Evolutionary conservation across 2,888 invertebrate genomes (phyloP), one percentile per base, ranked within the genome.

Genomic region (Lasiommata megera): DNA sequence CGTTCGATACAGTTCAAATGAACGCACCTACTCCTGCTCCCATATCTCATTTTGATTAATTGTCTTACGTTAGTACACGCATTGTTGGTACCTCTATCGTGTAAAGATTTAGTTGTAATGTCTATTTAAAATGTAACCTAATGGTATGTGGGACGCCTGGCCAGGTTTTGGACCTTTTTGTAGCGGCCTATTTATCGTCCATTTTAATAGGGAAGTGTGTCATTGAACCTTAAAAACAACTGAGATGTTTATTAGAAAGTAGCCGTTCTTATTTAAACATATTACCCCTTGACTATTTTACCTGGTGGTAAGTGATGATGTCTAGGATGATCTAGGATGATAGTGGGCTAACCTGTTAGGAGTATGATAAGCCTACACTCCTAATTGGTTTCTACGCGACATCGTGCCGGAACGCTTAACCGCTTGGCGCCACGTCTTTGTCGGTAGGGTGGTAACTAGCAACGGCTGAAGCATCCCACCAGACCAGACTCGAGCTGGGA

Each of bases 11-110:
- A 63, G 63, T 67, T 69, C 67, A 71, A 70, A 69, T 70, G 84
- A 77, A 86, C 79, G 83, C 83, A 84, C 81, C 84, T 80, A 84
- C 81, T 79, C 79, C 71, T 76, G 77, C 78, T 71, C 72, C 83
- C 74, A 85, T 87, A 77, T 79, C 62, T 66, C 66, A 66, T 84
- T 80, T 80, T 88, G 87, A 88, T 86, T 85, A 84, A 88, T 87
- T 72, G 80, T 72, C 61, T 66, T 11, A 72, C 69, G 68, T 74
- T 54, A 56, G 62, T 58, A 56, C 64, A 57, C 68, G 74, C 71
- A 79, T 79, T 79, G 73, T 77, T 78, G 71, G 73, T 71, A 63
- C 62, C 72, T 74, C 77, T 84, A 84, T 82, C 79, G 76, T 64
- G 37, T 58, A 48, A 71, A 79, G 81, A 86, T 87, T 82, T 82